A percentile compares a stretch with the other conserved stretches of the same genome.
Conservation (phyloP, 2,113 vertebrate genomes). For the Psittacus erithacus region DNA sequence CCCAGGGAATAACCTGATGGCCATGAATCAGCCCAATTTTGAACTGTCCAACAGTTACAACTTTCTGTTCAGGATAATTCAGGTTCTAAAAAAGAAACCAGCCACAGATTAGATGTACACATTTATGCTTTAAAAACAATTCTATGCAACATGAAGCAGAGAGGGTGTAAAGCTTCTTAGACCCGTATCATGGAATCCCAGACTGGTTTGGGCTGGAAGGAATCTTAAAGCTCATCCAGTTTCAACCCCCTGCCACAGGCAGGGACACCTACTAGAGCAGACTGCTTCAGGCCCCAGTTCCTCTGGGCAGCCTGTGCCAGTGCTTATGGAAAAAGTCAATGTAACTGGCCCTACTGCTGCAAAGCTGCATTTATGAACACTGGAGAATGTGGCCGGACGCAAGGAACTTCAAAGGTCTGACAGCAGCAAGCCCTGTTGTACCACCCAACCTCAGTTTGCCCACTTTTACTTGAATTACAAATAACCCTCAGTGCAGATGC, state of each 20-base stretch:
- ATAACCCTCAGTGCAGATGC: fast-evolving
- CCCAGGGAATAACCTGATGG: constrained; percentile 98
- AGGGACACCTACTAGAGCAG: not conserved
- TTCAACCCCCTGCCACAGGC: not conserved
- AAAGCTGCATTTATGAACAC: not conserved
- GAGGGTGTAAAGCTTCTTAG: not conserved
- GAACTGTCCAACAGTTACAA: constrained; percentile 98
- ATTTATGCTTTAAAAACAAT: not conserved
- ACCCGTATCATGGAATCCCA: not conserved
- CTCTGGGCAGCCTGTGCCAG: not conserved
- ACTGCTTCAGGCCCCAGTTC: not conserved
- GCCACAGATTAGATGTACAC: not conserved
- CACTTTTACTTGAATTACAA: not conserved
- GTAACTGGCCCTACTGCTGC: not conserved
- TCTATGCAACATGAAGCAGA: not conserved
- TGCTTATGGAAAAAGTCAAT: not conserved
- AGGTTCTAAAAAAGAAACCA: constrained; percentile 82
- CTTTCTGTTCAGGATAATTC: constrained; percentile 98
- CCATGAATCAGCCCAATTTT: constrained; percentile 98
- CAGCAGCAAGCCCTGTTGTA: not conserved
- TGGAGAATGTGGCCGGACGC: not conserved
- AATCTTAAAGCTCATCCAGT: not conserved
- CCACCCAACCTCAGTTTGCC: not conserved
- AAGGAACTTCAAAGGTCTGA: not conserved
- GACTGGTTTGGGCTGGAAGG: not conserved